Evolutionary conservation across 2,113 vertebrate genomes (phyloP), one percentile per base, ranked within the genome.

Genomic region (Mormyrus lacerda): DNA sequence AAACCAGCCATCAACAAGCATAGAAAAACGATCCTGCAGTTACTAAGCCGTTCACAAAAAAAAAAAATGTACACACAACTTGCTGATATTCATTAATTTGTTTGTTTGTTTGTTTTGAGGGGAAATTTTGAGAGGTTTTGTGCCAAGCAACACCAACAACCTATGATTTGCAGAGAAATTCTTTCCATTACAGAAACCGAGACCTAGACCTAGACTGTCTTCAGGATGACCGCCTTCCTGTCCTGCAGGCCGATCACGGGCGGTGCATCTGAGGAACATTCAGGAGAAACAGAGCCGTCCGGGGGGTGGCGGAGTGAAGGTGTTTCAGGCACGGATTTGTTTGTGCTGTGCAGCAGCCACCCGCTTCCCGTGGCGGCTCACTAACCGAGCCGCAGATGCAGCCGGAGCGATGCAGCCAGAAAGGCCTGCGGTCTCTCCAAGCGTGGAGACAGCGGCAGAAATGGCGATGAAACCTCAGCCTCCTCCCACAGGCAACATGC

Each of bases 381-480:
- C 44, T 27, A 13, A 27, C 83, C 9, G 19, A 24, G 19, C n/a
- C 83, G n/a, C 83, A 9, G 73, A 42, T 8, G 73, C 2, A n/a
- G 8, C 58, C 8, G 51, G 51, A 19, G 17, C 15, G 10, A 51
- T 51, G 10, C n/a, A 4, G 45, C 7, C 45, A 0, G 17, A 21
- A 58, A 24, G 53, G 53, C 53, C 19, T 3, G 44, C 47, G 1
- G 11, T 6, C 45, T 10, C 88, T 3, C 21, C 24, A 10, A 11
- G 21, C 47, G 10, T 9, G 39, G 17, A 42, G 76, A 21, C 76
- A 21, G 44, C 7, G 44, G 45, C 45, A n/a, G 85, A 39, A 24
- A 31, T 88, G 21, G 76, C 1, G 48, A 65, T 84, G 85, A 83
- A 87, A 89, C 69, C 35, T 79, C 85, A 47, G 50, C 87, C 51